Evolutionary conservation across 2,797 vertebrate species (phyloP).

Genomic region (Sebastes jordani): DNA sequence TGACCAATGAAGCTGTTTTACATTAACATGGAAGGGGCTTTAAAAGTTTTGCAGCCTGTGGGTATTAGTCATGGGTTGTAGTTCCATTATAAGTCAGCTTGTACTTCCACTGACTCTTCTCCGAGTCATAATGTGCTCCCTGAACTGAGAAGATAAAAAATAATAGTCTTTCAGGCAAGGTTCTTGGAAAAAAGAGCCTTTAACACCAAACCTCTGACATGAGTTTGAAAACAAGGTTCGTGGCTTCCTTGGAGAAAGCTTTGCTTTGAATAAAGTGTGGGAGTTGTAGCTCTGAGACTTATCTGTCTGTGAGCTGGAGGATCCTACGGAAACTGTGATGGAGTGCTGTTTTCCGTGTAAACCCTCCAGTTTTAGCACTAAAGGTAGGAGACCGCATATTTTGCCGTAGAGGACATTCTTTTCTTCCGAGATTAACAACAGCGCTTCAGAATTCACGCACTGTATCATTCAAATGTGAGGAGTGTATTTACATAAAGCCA

Average conservation of each 20-base stretch:
- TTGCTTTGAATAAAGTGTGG: constrained; percentile 57
- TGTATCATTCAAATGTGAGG: constrained; percentile 7
- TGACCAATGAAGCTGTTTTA: constrained; percentile 62
- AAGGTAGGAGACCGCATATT: constrained; percentile 23
- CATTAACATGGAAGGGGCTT: constrained; percentile 70
- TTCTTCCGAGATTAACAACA: constrained; percentile 30
- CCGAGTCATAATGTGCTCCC: constrained; percentile 80
- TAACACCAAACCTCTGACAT: constrained; percentile 65
- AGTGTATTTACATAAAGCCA: constrained; percentile 30
- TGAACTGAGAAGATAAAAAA: constrained; percentile 84
- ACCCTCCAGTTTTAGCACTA: constrained; percentile 31
- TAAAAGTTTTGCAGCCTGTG: constrained; percentile 77
- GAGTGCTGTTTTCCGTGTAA: constrained; percentile 32
- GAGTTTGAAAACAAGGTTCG: constrained; percentile 69
- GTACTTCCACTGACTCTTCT: constrained; percentile 80
- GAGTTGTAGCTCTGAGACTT: constrained; percentile 57
- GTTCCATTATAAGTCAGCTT: constrained; percentile 83
- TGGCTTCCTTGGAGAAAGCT: constrained; percentile 59
- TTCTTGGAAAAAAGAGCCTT: constrained; percentile 65
- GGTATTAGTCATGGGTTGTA: constrained; percentile 83
- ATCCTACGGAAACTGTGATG: constrained; percentile 37
- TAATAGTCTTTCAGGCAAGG: constrained; percentile 77
- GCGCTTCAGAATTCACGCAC: neutral
- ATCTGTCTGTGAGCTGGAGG: constrained; percentile 38
- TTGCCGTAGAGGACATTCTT: neutral